Percentiles rank a stretch among this genome's conserved stretches.
Conservation (phyloP, 2,888 invertebrate species). For the Drepana falcataria region DNA sequence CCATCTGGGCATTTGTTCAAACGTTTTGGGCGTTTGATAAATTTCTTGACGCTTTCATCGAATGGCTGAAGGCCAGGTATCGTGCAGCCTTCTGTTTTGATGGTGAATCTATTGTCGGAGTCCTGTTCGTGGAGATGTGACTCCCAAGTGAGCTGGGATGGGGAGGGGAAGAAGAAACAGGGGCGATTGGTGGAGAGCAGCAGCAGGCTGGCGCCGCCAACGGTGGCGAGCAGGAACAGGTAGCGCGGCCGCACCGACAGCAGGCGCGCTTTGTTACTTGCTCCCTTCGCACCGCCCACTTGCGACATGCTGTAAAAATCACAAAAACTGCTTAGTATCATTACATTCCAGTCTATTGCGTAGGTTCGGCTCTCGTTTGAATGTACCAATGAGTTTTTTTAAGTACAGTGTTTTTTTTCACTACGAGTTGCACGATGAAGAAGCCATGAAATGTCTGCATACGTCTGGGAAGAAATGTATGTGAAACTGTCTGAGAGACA, state of each 20-base stretch:
- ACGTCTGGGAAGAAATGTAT: no score
- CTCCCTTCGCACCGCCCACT: constrained; percentile 21
- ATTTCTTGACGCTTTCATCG: constrained; percentile 75
- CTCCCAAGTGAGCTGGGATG: constrained; percentile 27
- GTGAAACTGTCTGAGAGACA: no score
- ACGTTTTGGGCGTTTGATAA: constrained; percentile 65
- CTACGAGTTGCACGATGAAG: no score
- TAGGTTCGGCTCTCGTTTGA: no score
- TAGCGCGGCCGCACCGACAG: constrained; percentile 49
- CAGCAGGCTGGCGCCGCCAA: constrained; percentile 55
- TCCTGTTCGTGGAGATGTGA: constrained; percentile 27
- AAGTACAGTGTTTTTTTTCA: no score
- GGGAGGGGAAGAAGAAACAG: constrained; percentile 44
- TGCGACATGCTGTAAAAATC: constrained; percentile 46
- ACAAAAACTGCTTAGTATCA: neutral
- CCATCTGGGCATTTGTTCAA: constrained; percentile 73
- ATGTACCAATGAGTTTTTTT: no score
- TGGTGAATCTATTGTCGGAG: constrained; percentile 61
- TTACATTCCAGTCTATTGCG: neutral
- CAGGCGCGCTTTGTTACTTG: constrained; percentile 26
- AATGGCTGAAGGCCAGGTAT: constrained; percentile 82
- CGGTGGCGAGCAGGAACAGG: constrained; percentile 48
- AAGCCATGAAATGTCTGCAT: no score
- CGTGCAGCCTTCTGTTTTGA: constrained; percentile 82
- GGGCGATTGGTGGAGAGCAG: constrained; percentile 50